Conservation (phyloP, 2,797 vertebrate genomes). For the Emydoidea blandingii region DNA sequence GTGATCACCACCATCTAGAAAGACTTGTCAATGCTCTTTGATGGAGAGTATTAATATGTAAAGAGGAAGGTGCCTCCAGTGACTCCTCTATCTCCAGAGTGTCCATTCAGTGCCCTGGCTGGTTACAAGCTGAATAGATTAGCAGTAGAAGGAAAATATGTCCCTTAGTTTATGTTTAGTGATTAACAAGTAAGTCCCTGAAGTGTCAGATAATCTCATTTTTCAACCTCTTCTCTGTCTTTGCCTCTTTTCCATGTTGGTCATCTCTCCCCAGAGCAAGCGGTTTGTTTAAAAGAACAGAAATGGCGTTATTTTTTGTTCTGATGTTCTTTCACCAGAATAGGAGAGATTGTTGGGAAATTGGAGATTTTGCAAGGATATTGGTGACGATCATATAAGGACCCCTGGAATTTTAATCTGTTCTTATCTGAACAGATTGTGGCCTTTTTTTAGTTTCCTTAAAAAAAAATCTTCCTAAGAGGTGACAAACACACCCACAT, state of each 20-base stretch:
- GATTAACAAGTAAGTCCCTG: background rate
- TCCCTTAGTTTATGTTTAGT: background rate
- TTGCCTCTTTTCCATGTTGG: background rate
- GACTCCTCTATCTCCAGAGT: background rate
- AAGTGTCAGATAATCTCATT: background rate
- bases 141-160: background rate
- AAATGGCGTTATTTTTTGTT: background rate
- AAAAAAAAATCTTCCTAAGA: background rate
- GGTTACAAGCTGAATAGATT: background rate
- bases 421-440: background rate
- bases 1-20: background rate
- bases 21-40: background rate
- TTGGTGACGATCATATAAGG: fast-evolving
- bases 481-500: background rate
- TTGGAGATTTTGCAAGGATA: background rate
- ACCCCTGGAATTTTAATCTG: background rate
- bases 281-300: background rate
- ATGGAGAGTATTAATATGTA: background rate
- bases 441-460: background rate
- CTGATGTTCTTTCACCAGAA: background rate
- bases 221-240: background rate
- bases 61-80: background rate
- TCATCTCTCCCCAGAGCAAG: background rate
- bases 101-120: background rate
- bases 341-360: background rate